Conservation (phyloP, 2,888 invertebrate species). For the Netelia melanura region DNA sequence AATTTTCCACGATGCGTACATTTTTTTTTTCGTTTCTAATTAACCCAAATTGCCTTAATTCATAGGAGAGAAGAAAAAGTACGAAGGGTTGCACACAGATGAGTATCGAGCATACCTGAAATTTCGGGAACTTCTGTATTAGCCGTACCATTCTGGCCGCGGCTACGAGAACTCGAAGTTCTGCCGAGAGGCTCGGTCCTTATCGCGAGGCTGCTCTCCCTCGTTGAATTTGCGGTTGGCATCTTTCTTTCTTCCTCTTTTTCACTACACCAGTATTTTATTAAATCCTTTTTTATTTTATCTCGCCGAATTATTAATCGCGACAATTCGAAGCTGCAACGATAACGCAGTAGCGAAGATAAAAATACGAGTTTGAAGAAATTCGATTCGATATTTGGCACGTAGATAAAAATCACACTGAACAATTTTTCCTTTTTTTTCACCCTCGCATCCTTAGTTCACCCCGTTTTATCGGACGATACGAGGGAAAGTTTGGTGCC, state of each 20-base stretch:
- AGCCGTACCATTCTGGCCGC: conserved; percentile 82
- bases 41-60: conserved; percentile 30
- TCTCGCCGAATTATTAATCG: conserved; percentile 7
- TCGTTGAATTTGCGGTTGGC: conserved; percentile 74
- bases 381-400: conserved; percentile 57
- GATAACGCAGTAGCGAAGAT: neutral
- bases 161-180: conserved; percentile 81
- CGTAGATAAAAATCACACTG: conserved; percentile 50
- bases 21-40: conserved; percentile 15
- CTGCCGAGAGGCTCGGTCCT: conserved; percentile 82
- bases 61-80: neutral
- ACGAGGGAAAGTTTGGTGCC: conserved; percentile 43
- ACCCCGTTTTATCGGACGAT: conserved; percentile 38
- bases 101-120: conserved; percentile 73
- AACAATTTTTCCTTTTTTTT: conserved; percentile 5
- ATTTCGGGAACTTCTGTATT: conserved; percentile 80
- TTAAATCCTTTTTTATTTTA: neutral
- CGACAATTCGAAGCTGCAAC: neutral
- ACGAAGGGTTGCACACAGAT: neutral
- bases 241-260: conserved; percentile 61
- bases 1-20: neutral
- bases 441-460: neutral
- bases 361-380: conserved; percentile 18
- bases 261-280: conserved; percentile 40
- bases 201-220: conserved; percentile 82